A percentile compares a stretch with the other conserved stretches of the same genome.
These are phyloP conservation scores for Ctenosaura bakeri DNA, from an alignment of 2,797 vertebrate species.

Conservation along the genomic window DNA sequence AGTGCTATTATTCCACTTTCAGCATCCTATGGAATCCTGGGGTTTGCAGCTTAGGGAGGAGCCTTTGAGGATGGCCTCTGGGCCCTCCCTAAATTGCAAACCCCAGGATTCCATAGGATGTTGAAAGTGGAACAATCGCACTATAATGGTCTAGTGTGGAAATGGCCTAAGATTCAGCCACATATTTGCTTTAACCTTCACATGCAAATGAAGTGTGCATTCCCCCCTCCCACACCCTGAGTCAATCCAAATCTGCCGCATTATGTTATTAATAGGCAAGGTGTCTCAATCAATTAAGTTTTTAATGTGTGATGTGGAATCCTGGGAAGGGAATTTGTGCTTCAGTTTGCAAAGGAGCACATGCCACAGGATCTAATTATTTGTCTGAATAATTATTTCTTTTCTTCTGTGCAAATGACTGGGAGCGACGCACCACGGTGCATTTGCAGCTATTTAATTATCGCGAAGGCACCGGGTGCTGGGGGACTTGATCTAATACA, in stretches of 20 bases:
- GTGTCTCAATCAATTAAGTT: conserved; percentile 61
- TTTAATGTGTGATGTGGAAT: conserved; percentile 55
- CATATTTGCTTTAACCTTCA: conserved; percentile 50
- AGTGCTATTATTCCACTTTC: no score
- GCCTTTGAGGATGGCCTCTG: no score
- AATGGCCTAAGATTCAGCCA: conserved; percentile 29
- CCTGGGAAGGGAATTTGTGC: conserved; percentile 43
- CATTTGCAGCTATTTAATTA: conserved; percentile 76
- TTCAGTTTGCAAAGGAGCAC: conserved; percentile 48
- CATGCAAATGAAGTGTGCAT: conserved; percentile 25
- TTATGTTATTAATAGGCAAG: conserved; percentile 66
- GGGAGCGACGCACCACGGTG: conserved; percentile 60
- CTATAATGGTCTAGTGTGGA: no score
- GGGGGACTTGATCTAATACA: conserved; percentile 59
- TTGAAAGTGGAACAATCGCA: no score
- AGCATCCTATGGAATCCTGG: no score
- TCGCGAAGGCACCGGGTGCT: conserved; percentile 56
- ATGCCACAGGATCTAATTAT: conserved; percentile 66
- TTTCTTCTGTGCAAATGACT: conserved; percentile 72
- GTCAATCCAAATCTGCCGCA: conserved; percentile 2
- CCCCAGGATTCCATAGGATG: no score
- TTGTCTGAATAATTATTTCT: conserved; percentile 75
- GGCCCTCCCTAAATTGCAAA: no score
- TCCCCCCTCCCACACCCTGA: conserved; percentile 3
- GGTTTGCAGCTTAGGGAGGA: no score